A percentile compares a stretch with the other conserved stretches of the same genome.
Evolutionary conservation across 2,888 invertebrate species (phyloP).

Genomic region (Acronicta leporina): DNA sequence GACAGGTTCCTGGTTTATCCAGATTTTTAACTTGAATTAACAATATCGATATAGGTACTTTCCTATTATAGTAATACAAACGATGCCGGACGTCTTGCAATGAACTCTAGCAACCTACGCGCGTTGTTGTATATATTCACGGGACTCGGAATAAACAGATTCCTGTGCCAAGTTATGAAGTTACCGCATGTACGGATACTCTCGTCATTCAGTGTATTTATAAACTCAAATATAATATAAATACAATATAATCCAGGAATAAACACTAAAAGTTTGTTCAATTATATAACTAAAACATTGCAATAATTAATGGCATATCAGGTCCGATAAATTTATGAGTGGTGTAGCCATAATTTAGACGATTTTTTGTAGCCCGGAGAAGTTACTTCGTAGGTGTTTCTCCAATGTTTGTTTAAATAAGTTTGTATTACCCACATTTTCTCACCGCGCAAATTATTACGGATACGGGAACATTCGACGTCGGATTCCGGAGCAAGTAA

Average conservation of each 20-base stretch:
- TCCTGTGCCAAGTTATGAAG: slow-evolving; percentile 70
- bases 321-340: slow-evolving; percentile 1
- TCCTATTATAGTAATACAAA: slow-evolving; percentile 45
- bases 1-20: no score
- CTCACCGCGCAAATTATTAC: slow-evolving; percentile 38
- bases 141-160: slow-evolving; percentile 76
- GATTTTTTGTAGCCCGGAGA: slow-evolving; percentile 1
- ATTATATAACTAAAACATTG: neutral
- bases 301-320: neutral
- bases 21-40: neutral
- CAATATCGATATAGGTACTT: slow-evolving; percentile 13
- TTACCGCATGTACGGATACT: slow-evolving; percentile 60
- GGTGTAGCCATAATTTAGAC: slow-evolving; percentile 9
- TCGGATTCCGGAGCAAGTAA: slow-evolving; percentile 65
- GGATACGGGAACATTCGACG: slow-evolving; percentile 57
- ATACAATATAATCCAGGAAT: slow-evolving; percentile 6
- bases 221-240: slow-evolving; percentile 18
- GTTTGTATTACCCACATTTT: slow-evolving; percentile 22
- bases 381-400: slow-evolving; percentile 16
- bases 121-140: slow-evolving; percentile 72
- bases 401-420: slow-evolving; percentile 27
- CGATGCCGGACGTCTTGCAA: slow-evolving; percentile 63
- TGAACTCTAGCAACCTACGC: slow-evolving; percentile 73
- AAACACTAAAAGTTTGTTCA: neutral
- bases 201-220: slow-evolving; percentile 65